These are phyloP conservation scores for Heliconius erato DNA, from an alignment of 2,888 invertebrate species.

Conservation along the genomic window DNA sequence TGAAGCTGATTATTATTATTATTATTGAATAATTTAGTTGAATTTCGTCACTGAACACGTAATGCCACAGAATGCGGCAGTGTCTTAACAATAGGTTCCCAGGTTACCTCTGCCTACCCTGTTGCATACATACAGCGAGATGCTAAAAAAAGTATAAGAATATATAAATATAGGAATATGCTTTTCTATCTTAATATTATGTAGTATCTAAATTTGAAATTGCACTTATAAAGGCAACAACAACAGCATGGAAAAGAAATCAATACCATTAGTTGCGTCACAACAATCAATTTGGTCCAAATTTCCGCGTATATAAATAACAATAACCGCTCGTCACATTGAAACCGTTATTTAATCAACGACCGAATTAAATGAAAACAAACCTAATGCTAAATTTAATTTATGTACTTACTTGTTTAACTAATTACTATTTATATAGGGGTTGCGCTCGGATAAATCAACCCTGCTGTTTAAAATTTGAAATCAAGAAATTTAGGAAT, in stretches of 20 bases:
- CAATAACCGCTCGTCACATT: slow-evolving; percentile 16
- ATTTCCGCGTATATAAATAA: slow-evolving; percentile 21
- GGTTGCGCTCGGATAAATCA: slow-evolving; percentile 36
- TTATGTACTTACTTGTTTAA: slow-evolving; percentile 32
- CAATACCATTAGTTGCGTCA: neutral
- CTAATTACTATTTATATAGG: slow-evolving; percentile 40
- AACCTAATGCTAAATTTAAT: slow-evolving; percentile 24
- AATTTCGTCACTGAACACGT: too few relatives aligned
- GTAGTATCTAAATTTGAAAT: too few relatives aligned
- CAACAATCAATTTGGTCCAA: neutral
- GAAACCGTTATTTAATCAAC: slow-evolving; percentile 27
- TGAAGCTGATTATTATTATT: too few relatives aligned
- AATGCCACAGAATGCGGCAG: too few relatives aligned
- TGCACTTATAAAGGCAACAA: too few relatives aligned
- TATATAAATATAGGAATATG: too few relatives aligned
- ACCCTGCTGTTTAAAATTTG: slow-evolving; percentile 60
- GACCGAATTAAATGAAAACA: slow-evolving; percentile 31
- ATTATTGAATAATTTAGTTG: too few relatives aligned
- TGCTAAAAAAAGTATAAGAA: neutral
- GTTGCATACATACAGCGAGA: too few relatives aligned
- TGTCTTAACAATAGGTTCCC: too few relatives aligned
- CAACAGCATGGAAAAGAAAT: neutral
- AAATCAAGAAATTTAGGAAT: slow-evolving; percentile 75
- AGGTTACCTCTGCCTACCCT: too few relatives aligned
- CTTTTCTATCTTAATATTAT: too few relatives aligned